phyloP scores from a whole-genome alignment of 2,888 invertebrate species.

The Syritta pipiens region DNA sequence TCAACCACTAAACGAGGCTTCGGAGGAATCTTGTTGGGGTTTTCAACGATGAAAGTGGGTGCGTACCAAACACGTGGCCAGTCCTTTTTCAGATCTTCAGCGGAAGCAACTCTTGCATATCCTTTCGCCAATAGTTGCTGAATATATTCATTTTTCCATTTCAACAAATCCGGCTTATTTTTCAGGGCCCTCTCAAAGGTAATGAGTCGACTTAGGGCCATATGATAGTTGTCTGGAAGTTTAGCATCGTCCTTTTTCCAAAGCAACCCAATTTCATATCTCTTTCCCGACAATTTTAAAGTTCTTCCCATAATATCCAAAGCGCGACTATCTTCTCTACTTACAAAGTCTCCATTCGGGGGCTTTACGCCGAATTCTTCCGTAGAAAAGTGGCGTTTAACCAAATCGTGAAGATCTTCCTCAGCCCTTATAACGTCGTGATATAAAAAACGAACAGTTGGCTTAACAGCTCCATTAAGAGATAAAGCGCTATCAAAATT shows the following conservation, averaged over 20 bases:
- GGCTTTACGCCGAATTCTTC: constrained; percentile 22
- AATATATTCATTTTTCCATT: constrained; percentile 38
- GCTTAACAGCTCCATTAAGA: not conserved
- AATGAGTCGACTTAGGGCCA: constrained; percentile 28
- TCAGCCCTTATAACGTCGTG: constrained; percentile 18
- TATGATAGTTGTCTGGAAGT: constrained; percentile 20
- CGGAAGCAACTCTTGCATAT: constrained; percentile 39
- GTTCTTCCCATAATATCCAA: constrained; percentile 20
- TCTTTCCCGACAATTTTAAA: not conserved
- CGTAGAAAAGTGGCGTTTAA: not conserved
- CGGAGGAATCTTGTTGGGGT: constrained; percentile 32
- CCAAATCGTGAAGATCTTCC: constrained; percentile 17
- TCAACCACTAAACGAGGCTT: constrained; percentile 47
- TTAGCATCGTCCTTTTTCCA: constrained; percentile 10
- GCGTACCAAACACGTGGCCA: constrained; percentile 69
- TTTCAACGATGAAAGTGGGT: constrained; percentile 63
- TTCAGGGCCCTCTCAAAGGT: constrained; percentile 70
- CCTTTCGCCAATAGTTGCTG: constrained; percentile 20
- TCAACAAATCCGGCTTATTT: constrained; percentile 26
- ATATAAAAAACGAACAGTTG: constrained; percentile 1
- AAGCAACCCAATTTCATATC: constrained; percentile 20
- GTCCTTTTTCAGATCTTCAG: constrained; percentile 18
- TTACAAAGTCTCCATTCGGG: constrained; percentile 9
- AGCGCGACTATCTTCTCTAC: constrained; percentile 9
- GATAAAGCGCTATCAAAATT: not conserved